Evolutionary conservation across 2,888 invertebrate species (phyloP), one percentile per base, ranked within the genome.

Genomic region (Cephus sareptanus): DNA sequence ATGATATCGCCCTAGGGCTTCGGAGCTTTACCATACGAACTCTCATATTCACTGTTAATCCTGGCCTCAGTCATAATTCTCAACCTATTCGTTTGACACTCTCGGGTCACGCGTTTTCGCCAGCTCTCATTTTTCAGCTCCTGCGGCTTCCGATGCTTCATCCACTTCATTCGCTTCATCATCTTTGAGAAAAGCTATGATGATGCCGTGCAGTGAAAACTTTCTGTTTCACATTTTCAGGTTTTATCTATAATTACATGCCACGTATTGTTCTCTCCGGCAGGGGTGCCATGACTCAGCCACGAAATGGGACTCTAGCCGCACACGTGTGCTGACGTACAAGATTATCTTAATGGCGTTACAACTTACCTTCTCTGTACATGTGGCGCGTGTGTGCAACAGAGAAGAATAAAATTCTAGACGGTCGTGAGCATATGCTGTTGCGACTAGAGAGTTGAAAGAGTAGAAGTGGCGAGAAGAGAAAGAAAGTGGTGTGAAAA

Each of bases 311-410:
- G 23, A 56, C 56, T 56, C 56, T 23, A 23, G 56, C 23, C 23
- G 9, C 56, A 30, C n/a, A 34, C 34, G 74, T 40, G 34, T 13
- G 30, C 30, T 34, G 23, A 40, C 77, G 77, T 77, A 73, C 77
- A 78, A 84, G 85, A 86, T 86, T 86, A 86, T 86, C 85, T 86
- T 86, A 86, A 86, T 84, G 81, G 84, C 83, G 82, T 85, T 82
- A 84, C 85, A 85, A 85, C 85, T 86, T 85, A 84, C 81, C 80
- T 78, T 77, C 56, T 23, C 23, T 23, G 56, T 56, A 56, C 9
- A 9, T 9, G 56, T 9, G 56, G 56, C 23, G 23, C 23, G 23
- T 23, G 56, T 56, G 23, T 56, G 6, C 23, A 2, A 2, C 56
- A 9, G 56, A 56, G 56, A 56, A 23, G 56, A 56, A 56, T 56